These are phyloP conservation scores for Triplophysa bombifrons DNA, from an alignment of 2,797 vertebrate species.

Conservation along the genomic window DNA sequence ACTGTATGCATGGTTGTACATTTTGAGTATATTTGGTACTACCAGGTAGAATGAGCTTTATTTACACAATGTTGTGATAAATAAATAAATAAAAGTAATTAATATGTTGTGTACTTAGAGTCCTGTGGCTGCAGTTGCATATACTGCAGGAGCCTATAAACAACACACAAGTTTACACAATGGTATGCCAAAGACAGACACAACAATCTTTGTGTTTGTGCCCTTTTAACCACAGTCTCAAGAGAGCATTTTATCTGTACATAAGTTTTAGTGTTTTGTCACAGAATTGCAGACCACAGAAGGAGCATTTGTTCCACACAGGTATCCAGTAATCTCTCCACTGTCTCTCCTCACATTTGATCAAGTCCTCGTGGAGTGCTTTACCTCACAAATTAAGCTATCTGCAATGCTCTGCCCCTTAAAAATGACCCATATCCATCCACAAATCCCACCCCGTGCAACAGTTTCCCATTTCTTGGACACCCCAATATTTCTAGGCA, in stretches of 20 bases:
- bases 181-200: conserved; percentile 6
- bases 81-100: too few relatives aligned
- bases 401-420: conserved; percentile 44
- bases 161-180: background rate
- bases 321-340: conserved; percentile 42
- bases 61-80: too few relatives aligned
- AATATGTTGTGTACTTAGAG: too few relatives aligned
- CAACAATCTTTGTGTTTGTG: conserved; percentile 10
- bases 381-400: conserved; percentile 57
- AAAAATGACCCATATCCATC: conserved; percentile 62
- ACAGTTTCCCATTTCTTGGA: conserved; percentile 35
- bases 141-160: conserved; percentile 13
- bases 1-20: too few relatives aligned
- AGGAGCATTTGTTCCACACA: conserved; percentile 33
- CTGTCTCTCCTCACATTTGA: conserved; percentile 39
- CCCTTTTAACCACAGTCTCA: conserved; percentile 27
- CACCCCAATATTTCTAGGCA: conserved; percentile 55
- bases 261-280: conserved; percentile 37
- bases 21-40: too few relatives aligned
- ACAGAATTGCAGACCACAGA: conserved; percentile 33
- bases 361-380: conserved; percentile 44
- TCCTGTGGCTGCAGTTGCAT: too few relatives aligned
- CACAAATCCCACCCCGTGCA: conserved; percentile 74
- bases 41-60: too few relatives aligned
- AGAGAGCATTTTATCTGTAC: conserved; percentile 35